These are phyloP conservation scores for Lasioglossum lativentre DNA, from an alignment of 2,888 invertebrate genomes.

Conservation along the genomic window DNA sequence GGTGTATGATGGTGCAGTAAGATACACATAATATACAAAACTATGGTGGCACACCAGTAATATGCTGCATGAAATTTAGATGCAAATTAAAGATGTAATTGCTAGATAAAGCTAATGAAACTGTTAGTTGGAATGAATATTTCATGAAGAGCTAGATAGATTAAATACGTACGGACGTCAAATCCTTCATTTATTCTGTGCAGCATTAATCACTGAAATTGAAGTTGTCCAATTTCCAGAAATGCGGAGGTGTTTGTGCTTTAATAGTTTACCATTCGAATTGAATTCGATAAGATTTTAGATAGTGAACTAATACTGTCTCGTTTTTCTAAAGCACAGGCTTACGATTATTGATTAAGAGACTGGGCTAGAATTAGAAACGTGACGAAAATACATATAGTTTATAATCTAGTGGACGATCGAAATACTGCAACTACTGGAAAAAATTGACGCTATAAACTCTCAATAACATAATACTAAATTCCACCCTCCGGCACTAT, in stretches of 20 bases:
- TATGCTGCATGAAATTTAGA: neutral
- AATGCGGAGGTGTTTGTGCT: neutral
- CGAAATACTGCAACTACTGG: no score
- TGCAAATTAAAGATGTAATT: constrained; percentile 5
- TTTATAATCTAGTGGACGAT: no score
- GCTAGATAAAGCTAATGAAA: neutral
- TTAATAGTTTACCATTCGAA: neutral
- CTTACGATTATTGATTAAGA: no score
- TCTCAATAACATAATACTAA: no score
- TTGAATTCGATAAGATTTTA: neutral
- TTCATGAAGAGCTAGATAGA: neutral
- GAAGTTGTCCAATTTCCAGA: neutral
- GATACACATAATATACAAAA: neutral
- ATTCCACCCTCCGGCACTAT: no score
- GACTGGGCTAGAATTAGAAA: no score
- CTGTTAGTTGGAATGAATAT: neutral
- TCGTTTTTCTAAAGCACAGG: no score
- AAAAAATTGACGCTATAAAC: no score
- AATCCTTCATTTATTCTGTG: neutral
- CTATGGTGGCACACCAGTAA: neutral
- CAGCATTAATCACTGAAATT: neutral
- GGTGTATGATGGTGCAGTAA: neutral
- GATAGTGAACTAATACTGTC: neutral
- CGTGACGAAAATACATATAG: neutral
- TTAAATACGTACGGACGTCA: neutral